Evolutionary conservation across 2,797 vertebrate genomes (phyloP).

Genomic region (Cephalopachus bancanus): DNA sequence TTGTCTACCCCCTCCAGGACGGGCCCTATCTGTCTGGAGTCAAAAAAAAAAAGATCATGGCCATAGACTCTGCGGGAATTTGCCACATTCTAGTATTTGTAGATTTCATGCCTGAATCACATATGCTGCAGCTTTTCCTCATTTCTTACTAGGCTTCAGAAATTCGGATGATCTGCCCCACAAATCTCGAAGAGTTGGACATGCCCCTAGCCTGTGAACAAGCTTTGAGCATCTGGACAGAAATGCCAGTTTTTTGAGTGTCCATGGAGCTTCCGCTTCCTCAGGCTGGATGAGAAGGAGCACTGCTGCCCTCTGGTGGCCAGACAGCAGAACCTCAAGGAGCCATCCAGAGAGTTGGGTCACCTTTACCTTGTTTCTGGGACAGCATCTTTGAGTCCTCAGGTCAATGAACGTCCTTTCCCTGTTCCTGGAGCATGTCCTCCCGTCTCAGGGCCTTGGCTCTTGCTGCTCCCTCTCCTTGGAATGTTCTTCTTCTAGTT

Average conservation of each 20-base stretch:
- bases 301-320: constrained; percentile 71
- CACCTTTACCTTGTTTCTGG: background rate
- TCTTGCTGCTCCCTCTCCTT: background rate
- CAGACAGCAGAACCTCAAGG: background rate
- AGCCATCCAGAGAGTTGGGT: accelerated
- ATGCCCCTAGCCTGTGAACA: background rate
- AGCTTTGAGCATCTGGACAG: background rate
- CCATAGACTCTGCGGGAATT: background rate
- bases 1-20: background rate
- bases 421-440: background rate
- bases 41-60: background rate
- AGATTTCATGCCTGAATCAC: constrained; percentile 36
- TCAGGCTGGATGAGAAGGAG: background rate
- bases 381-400: background rate
- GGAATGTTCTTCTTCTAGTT: background rate
- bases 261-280: accelerated
- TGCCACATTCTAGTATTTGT: background rate
- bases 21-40: background rate
- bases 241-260: background rate
- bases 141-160: background rate
- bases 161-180: background rate
- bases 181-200: background rate
- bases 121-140: background rate
- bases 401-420: background rate
- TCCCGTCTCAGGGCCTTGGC: background rate